Conservation (phyloP, 2,888 invertebrate genomes). For the Hartigia nigra region DNA sequence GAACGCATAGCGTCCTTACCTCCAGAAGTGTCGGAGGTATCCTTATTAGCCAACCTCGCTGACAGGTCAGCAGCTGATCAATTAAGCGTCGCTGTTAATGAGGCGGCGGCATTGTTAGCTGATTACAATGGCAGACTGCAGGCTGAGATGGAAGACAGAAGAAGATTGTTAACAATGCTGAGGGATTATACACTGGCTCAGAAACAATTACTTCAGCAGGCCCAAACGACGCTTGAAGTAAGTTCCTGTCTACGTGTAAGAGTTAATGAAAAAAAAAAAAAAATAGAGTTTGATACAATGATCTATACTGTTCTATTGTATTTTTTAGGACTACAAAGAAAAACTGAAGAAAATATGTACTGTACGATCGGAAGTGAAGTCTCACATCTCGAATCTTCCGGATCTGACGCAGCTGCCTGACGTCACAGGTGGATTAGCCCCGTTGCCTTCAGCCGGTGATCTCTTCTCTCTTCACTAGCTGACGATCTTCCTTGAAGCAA, state of each 20-base stretch:
- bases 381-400: slow-evolving; percentile 93
- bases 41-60: slow-evolving; percentile 84
- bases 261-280: too few relatives aligned
- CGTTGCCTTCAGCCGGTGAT: slow-evolving; percentile 95
- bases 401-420: slow-evolving; percentile 93
- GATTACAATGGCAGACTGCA: slow-evolving; percentile 90
- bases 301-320: slow-evolving; percentile 18
- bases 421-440: slow-evolving; percentile 91
- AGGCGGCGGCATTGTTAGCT: slow-evolving; percentile 86
- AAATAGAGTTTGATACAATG: neutral
- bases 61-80: slow-evolving; percentile 84
- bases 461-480: slow-evolving; percentile 80
- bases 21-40: slow-evolving; percentile 93
- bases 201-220: slow-evolving; percentile 85
- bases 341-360: slow-evolving; percentile 88
- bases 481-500: neutral
- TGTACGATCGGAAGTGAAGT: slow-evolving; percentile 89
- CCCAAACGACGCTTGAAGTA: slow-evolving; percentile 90
- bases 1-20: slow-evolving; percentile 95
- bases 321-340: slow-evolving; percentile 87
- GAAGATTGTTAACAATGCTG: slow-evolving; percentile 87
- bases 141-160: slow-evolving; percentile 90
- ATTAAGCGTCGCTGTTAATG: slow-evolving; percentile 85
- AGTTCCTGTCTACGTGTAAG: slow-evolving; percentile 17
- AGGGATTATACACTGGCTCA: slow-evolving; percentile 89